Percentiles rank a stretch among this genome's conserved stretches.
phyloP scores from a whole-genome alignment of 1,140 invertebrate genomes.

The Zaprionus capensis region DNA sequence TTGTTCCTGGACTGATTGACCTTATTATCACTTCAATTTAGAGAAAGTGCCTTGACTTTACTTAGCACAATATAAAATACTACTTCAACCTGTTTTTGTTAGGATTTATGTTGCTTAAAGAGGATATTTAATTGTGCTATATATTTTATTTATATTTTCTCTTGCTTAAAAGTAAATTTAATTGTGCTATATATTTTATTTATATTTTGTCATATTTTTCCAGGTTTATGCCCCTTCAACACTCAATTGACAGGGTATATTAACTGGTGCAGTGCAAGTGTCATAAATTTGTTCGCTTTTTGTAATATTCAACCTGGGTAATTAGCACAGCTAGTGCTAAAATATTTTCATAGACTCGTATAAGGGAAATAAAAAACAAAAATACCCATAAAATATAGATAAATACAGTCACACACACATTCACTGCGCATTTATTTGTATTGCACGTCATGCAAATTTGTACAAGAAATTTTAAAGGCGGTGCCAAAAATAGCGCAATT shows the following conservation, averaged over 20 bases:
- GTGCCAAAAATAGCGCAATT: slow-evolving; percentile 45
- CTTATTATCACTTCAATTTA: no score
- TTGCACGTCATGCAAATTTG: slow-evolving; percentile 4
- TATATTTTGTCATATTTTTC: no score
- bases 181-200: no score
- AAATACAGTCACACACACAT: neutral
- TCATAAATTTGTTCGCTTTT: slow-evolving; percentile 1
- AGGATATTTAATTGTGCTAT: no score
- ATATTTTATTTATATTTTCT: no score
- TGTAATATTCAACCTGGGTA: slow-evolving; percentile 10
- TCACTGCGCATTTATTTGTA: neutral
- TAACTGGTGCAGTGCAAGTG: slow-evolving; percentile 12
- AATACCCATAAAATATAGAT: neutral
- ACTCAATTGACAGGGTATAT: slow-evolving; percentile 1
- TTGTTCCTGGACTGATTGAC: no score
- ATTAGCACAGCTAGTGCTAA: slow-evolving; percentile 10
- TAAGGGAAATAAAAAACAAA: neutral
- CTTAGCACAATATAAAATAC: no score
- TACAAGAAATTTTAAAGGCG: slow-evolving; percentile 12
- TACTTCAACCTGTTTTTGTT: no score
- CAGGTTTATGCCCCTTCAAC: neutral
- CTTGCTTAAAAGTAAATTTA: no score
- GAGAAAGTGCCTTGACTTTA: no score
- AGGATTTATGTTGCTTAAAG: no score
- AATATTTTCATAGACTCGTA: neutral